Conservation (phyloP, 2,888 invertebrate species). For the Scrobipalpa atriplicella region DNA sequence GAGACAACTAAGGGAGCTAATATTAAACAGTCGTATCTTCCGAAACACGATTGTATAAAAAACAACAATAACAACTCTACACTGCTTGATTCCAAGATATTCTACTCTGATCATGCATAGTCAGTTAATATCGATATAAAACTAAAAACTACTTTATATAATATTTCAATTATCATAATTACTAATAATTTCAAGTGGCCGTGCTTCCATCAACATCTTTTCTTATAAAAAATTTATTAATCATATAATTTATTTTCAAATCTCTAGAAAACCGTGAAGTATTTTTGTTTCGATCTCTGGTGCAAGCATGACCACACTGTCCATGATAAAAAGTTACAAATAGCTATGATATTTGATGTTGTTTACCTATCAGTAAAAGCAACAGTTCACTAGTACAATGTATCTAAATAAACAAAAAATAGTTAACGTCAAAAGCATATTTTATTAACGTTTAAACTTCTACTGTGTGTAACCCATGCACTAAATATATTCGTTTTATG, state of each 20-base stretch:
- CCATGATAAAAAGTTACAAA: conserved; percentile 51
- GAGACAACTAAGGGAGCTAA: conserved; percentile 36
- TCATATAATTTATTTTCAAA: conserved; percentile 41
- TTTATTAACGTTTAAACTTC: conserved; percentile 46
- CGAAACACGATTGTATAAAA: conserved; percentile 38
- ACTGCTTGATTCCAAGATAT: conserved; percentile 37
- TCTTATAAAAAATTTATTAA: conserved; percentile 24
- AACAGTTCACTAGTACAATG: conserved; percentile 53
- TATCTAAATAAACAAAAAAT: conserved; percentile 52
- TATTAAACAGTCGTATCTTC: conserved; percentile 36
- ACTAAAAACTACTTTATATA: conserved; percentile 56
- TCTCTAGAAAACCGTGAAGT: conserved; percentile 39
- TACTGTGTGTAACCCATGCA: conserved; percentile 54
- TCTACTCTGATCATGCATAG: conserved; percentile 52
- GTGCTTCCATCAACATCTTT: conserved; percentile 54
- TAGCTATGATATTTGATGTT: conserved; percentile 49
- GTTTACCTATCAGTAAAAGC: conserved; percentile 51
- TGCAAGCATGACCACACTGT: conserved; percentile 55
- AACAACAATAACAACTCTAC: conserved; percentile 44
- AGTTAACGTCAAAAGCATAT: conserved; percentile 66
- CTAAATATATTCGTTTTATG: conserved; percentile 54
- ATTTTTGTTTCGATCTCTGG: conserved; percentile 40
- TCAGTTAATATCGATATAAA: conserved; percentile 59
- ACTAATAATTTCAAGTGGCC: conserved; percentile 50
- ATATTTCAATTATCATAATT: conserved; percentile 44